Percentiles rank a stretch among this genome's conserved stretches.
Evolutionary conservation across 2,797 vertebrate genomes (phyloP).

Genomic region (Cossypha caffra): DNA sequence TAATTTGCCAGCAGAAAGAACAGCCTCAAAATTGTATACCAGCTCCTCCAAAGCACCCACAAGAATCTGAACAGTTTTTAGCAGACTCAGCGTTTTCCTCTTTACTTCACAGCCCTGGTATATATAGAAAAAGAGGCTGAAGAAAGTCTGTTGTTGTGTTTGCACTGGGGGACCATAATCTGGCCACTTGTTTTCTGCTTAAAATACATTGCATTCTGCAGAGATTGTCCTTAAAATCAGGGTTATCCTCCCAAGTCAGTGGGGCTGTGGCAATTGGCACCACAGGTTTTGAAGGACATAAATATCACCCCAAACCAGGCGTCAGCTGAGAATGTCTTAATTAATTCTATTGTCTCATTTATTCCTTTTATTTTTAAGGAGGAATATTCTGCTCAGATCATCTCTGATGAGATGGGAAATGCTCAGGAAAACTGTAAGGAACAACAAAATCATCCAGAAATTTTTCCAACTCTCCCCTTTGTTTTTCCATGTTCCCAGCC

Average conservation of each 20-base stretch:
- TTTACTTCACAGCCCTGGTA: conserved; percentile 56
- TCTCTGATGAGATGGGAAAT: background rate
- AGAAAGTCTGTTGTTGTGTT: conserved; percentile 67
- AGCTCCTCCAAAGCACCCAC: conserved; percentile 75
- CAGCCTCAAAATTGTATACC: conserved; percentile 73
- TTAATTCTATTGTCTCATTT: background rate
- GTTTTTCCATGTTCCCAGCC: background rate
- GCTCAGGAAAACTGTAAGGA: background rate
- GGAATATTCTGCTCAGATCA: background rate
- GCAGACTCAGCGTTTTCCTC: conserved; percentile 65
- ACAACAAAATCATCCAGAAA: background rate
- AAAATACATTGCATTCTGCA: background rate
- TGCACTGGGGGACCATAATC: conserved; percentile 53
- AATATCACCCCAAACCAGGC: background rate
- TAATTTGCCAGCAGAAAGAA: conserved; percentile 74
- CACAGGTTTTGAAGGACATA: background rate
- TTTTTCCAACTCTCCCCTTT: background rate
- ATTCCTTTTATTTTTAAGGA: background rate
- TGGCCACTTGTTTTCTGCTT: conserved; percentile 36
- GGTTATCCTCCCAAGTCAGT: background rate
- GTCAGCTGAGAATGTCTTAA: background rate
- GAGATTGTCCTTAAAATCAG: background rate
- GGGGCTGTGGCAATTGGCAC: background rate
- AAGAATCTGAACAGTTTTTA: conserved; percentile 67
- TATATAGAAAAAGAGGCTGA: conserved; percentile 36